Evolutionary conservation across 2,888 invertebrate species (phyloP), one percentile per base, ranked within the genome.

Genomic region (Steinernema carpocapsae): DNA sequence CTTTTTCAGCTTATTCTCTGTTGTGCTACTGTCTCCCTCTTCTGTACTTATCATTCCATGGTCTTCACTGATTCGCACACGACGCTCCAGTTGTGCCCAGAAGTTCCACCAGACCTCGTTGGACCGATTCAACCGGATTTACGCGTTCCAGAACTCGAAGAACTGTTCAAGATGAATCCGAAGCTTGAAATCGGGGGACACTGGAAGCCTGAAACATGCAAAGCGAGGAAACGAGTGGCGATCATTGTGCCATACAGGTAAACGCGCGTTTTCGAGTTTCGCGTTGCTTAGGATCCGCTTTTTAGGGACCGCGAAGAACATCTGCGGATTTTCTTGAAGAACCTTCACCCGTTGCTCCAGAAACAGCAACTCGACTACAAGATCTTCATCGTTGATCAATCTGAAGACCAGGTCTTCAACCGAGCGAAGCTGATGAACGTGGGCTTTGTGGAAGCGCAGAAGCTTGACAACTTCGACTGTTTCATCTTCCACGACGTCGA

Each of bases 341-440:
- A 97, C 89, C 92, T 97, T 89, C 97, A 97, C 89, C 94, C 94
- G 26, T 92, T 97, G 87, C 90, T 97, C 76, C 92, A 92, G 90
- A 92, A 93, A 82, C 97, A 97, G 88, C 93, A 94, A 89, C 91
- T 97, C 79, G 94, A 96, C 87, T 97, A 97, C 89, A 93, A 93
- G 75, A 94, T 97, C 87, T 95, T 93, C 88, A 91, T 97, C 70
- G 91, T 97, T 45, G 97, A 97, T 89, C 95, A 96, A 90, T 73
- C 72, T 3, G 29, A 51, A 32, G 71, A 32, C 77, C 85, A 87
- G 76, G 88, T 86, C 0, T 97, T 97, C 89, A 97, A 97, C 89
- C 92, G 95, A 75, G 97, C 95, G 17, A 93, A 94, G 91, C 90
- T 99, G 80, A 94, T 99, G 94, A 99, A 99, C 89, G 92, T 97